phyloP scores from a whole-genome alignment of 2,113 vertebrate species.

The Azemiops feae region DNA sequence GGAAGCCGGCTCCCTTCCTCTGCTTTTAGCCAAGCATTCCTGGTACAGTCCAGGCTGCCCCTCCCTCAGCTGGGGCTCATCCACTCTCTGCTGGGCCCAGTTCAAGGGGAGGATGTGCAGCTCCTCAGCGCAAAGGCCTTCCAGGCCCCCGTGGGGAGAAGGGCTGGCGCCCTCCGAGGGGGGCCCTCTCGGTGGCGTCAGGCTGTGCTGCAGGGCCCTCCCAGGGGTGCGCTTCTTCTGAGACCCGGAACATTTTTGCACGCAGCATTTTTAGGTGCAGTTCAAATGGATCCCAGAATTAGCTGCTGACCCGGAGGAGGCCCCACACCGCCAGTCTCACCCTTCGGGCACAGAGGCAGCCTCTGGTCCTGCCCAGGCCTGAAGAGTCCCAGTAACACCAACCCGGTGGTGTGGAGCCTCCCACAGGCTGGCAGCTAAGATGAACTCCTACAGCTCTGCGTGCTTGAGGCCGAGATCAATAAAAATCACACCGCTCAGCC shows the following conservation, averaged over 20 bases:
- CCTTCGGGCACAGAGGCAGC: not conserved
- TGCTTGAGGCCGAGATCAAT: no score
- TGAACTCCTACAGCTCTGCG: not conserved
- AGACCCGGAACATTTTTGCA: not conserved
- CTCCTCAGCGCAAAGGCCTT: no score
- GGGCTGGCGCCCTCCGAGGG: no score
- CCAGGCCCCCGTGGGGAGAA: not conserved
- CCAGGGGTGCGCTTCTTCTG: not conserved
- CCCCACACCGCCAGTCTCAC: not conserved
- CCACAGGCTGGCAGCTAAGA: not conserved
- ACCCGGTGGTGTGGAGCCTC: not conserved
- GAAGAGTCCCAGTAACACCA: not conserved
- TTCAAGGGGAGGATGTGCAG: not conserved
- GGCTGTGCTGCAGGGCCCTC: not conserved
- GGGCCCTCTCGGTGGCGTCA: not conserved
- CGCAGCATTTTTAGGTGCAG: not conserved
- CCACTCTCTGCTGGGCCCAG: not conserved
- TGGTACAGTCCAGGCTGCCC: not conserved
- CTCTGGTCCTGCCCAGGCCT: no score
- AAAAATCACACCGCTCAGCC: not conserved
- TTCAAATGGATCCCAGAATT: not conserved
- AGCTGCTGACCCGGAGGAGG: not conserved
- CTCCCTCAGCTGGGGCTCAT: not conserved
- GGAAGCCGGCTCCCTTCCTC: not conserved
- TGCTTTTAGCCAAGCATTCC: not conserved